phyloP scores from a whole-genome alignment of 2,888 invertebrate species.

The Epinotia ramella region DNA sequence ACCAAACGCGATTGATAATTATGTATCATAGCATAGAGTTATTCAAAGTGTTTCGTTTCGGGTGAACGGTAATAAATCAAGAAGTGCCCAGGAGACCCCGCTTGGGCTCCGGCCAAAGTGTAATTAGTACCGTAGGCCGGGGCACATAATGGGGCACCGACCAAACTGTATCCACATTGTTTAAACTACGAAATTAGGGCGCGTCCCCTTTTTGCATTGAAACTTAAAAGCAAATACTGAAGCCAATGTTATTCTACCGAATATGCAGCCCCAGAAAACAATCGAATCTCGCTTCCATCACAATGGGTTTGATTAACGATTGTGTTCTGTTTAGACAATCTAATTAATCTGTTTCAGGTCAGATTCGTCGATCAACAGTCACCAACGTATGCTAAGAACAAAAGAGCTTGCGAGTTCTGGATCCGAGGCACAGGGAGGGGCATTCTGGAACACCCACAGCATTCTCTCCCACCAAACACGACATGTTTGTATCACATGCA shows the following conservation, averaged over 20 bases:
- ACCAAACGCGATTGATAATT: slow-evolving; percentile 60
- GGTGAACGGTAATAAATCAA: slow-evolving; percentile 78
- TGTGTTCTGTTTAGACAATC: slow-evolving; percentile 56
- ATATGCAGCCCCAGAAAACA: slow-evolving; percentile 46
- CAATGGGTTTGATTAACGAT: slow-evolving; percentile 54
- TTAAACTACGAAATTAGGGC: slow-evolving; percentile 69
- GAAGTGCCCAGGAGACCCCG: slow-evolving; percentile 64
- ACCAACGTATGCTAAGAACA: slow-evolving; percentile 93
- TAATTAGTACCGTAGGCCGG: slow-evolving; percentile 76
- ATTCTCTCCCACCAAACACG: slow-evolving; percentile 94
- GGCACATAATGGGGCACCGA: slow-evolving; percentile 69
- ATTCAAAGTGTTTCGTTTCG: slow-evolving; percentile 74
- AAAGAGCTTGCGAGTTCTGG: slow-evolving; percentile 94
- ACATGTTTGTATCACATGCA: slow-evolving; percentile 94
- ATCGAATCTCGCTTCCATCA: slow-evolving; percentile 47
- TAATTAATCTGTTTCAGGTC: slow-evolving; percentile 85
- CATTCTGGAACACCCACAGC: slow-evolving; percentile 92
- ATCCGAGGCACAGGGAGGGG: slow-evolving; percentile 92
- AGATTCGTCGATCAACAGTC: slow-evolving; percentile 94
- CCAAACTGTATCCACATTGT: slow-evolving; percentile 67
- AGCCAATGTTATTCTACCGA: slow-evolving; percentile 31
- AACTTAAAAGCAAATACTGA: slow-evolving; percentile 44
- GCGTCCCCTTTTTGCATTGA: slow-evolving; percentile 50
- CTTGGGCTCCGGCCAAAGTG: slow-evolving; percentile 77
- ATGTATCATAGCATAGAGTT: slow-evolving; percentile 67